Base-by-base conservation (phyloP, 2,797 vertebrate genomes). In the Siniperca obscura region DNA sequence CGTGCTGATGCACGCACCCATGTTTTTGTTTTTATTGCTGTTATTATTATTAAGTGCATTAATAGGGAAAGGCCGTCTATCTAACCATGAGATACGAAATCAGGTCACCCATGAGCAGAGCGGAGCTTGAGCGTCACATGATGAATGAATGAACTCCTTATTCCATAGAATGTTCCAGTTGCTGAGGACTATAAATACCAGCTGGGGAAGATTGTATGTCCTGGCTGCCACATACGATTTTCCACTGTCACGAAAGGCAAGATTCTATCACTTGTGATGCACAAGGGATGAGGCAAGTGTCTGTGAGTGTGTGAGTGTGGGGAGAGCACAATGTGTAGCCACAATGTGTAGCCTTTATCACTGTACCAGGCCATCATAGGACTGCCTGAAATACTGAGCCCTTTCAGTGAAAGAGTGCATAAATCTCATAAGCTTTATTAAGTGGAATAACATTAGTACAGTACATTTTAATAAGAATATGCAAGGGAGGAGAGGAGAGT, bases 131-230 rank as follows among this genome's bases (percentile, higher is more conserved):
- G 84, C 83, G 70, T 93, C 93, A 93, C 90, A 92, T 93, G 91
- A 93, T 91, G 88, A 92, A 91, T 93, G 92, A 94, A 93, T 91
- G 87, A 91, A 93, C 90, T 91, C 90, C 92, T 92, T 93, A 92
- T 94, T 93, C 91, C 89, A 90, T 89, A 90, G 65, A 92, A 90
- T 83, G 86, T 91, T 94, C 90, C 89, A 90, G 83, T 88, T 91
- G 90, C 90, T 38, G 74, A 87, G 71, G 82, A 87, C 93, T 94
- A 92, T 92, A 93, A 95, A 94, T 94, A 94, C 87, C 92, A 89
- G 87, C 89, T 83, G 90, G 79, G 79, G 80, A 85, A 87, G 91
- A 92, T 82, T 91, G 89, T 87, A 92, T 90, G 91, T 92, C 89
- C 89, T 92, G 91, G 86, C 91, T 89, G 90, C 87, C 84, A 91